These are phyloP conservation scores for Vicugna pacos DNA, from an alignment of 2,113 vertebrate genomes.

Conservation along the genomic window DNA sequence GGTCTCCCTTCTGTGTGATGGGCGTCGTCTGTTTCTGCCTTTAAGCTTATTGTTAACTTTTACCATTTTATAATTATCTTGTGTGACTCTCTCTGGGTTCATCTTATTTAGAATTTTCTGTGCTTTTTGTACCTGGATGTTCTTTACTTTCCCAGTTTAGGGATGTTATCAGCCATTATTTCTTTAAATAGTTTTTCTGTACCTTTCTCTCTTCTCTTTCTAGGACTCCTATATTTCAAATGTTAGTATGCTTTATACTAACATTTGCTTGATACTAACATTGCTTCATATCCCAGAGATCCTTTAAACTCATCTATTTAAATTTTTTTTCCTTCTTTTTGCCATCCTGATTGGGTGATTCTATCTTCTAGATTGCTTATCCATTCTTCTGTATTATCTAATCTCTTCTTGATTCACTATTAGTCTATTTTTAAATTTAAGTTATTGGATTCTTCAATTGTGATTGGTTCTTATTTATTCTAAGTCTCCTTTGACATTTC, in stretches of 20 bases:
- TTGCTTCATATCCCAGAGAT: background rate
- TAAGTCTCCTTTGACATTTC: background rate
- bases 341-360: background rate
- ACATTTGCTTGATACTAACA: too few relatives aligned
- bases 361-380: background rate
- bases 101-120: background rate
- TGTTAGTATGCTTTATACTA: background rate
- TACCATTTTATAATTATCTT: background rate
- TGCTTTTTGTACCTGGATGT: background rate
- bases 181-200: background rate
- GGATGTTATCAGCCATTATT: background rate
- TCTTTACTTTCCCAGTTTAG: background rate
- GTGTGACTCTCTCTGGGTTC: background rate
- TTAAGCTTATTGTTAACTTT: background rate
- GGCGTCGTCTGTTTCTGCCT: background rate
- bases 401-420: background rate
- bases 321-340: background rate
- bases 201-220: background rate
- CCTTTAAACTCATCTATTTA: background rate
- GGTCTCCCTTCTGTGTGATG: background rate
- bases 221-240: too few relatives aligned
- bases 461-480: background rate
- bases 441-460: background rate
- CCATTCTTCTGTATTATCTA: background rate
- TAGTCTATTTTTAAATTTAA: background rate